Conservation (phyloP, 2,113 vertebrate species). For the Hystrix brachyura region DNA sequence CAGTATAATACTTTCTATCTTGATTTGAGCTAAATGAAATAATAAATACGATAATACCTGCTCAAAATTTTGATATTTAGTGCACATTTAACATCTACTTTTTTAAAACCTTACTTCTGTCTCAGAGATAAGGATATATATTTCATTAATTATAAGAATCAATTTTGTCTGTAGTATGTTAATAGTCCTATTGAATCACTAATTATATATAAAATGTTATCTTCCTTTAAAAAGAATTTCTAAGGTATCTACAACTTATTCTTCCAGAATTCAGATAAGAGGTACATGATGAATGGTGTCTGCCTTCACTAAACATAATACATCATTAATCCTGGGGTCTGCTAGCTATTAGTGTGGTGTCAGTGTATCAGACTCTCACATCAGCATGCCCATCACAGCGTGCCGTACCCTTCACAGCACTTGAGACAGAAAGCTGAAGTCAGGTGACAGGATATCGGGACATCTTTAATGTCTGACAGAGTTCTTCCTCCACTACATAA, state of each 20-base stretch:
- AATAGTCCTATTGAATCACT: neutral
- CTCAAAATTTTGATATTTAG: neutral
- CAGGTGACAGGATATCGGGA: slow-evolving; percentile 21
- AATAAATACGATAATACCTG: neutral
- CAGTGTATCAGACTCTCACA: slow-evolving; percentile 73
- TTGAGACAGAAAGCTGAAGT: slow-evolving; percentile 75
- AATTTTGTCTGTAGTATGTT: neutral
- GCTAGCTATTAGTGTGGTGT: slow-evolving; percentile 72
- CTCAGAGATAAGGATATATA: neutral
- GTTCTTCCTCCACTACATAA: slow-evolving; percentile 54
- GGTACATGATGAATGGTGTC: slow-evolving; percentile 55
- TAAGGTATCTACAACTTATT: neutral
- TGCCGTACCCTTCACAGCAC: slow-evolving; percentile 36
- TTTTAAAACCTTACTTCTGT: neutral
- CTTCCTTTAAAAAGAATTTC: neutral
- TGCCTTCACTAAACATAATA: neutral
- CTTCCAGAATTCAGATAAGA: slow-evolving; percentile 17
- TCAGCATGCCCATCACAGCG: slow-evolving; percentile 71
- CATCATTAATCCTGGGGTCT: slow-evolving; percentile 66
- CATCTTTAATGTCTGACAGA: slow-evolving; percentile 44
- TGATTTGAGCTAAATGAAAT: neutral
- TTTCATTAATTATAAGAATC: neutral
- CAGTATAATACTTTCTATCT: neutral
- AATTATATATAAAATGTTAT: neutral
- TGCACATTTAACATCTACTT: neutral